Percentiles rank a stretch among this genome's conserved stretches.
Conservation (phyloP, 2,888 invertebrate species). For the Eurois occulta region DNA sequence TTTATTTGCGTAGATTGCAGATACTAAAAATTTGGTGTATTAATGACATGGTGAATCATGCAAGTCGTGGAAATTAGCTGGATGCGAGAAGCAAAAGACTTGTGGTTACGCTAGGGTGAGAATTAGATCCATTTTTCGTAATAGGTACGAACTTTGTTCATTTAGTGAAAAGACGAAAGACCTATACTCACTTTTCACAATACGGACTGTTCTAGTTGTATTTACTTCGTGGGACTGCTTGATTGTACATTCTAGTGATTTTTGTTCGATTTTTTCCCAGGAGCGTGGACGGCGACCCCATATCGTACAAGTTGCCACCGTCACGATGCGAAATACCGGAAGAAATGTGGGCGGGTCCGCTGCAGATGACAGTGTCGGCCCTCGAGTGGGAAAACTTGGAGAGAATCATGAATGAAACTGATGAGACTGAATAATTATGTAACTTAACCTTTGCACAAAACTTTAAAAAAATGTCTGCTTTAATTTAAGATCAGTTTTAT, state of each 20-base stretch:
- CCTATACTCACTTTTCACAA: neutral
- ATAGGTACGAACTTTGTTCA: neutral
- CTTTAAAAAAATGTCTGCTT: neutral
- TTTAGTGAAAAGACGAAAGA: neutral
- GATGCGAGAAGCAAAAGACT: neutral
- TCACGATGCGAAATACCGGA: slow-evolving; percentile 82
- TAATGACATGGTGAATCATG: neutral
- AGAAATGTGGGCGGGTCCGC: slow-evolving; percentile 83
- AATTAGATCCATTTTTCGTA: neutral
- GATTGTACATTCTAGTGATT: neutral
- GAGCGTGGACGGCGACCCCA: slow-evolving; percentile 85
- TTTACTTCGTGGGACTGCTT: neutral
- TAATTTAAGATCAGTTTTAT: neutral
- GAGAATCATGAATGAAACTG: slow-evolving; percentile 52
- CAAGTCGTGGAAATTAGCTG: neutral
- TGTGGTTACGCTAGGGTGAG: neutral
- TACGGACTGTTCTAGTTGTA: neutral
- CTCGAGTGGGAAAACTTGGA: slow-evolving; percentile 72
- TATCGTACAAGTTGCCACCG: slow-evolving; percentile 85
- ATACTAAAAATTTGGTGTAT: neutral
- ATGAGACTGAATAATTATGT: slow-evolving; percentile 44
- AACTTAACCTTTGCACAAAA: neutral
- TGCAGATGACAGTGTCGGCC: slow-evolving; percentile 76
- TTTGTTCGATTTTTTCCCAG: slow-evolving; percentile 71
- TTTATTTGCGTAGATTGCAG: too few species aligned